These are phyloP conservation scores for Zosterops borbonicus DNA, from an alignment of 2,113 vertebrate genomes.

Conservation along the genomic window DNA sequence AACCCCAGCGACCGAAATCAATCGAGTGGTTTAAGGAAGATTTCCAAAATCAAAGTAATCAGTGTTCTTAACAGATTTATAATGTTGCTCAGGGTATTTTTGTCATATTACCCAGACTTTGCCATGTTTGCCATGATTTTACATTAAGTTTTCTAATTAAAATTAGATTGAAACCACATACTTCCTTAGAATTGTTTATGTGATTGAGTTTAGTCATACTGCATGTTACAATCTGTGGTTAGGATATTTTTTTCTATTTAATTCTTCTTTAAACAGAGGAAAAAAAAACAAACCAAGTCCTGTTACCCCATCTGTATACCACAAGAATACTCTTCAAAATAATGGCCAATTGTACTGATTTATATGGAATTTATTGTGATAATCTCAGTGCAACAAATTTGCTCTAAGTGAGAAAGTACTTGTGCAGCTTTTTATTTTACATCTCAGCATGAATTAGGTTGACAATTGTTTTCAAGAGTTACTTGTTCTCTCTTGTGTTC, in stretches of 20 bases:
- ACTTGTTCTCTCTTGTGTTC: background rate
- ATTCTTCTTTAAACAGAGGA: background rate
- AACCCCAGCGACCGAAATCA: constrained; percentile 41
- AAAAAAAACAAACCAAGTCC: background rate
- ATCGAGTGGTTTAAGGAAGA: constrained; percentile 34
- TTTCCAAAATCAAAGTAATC: constrained; percentile 48
- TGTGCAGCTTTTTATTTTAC: constrained; percentile 6
- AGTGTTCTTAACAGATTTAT: constrained; percentile 54
- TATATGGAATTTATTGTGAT: constrained; percentile 20
- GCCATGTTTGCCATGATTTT: constrained; percentile 46
- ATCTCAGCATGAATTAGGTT: background rate
- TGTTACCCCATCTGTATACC: background rate
- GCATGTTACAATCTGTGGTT: constrained; percentile 2
- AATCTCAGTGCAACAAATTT: background rate
- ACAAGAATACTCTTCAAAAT: constrained; percentile 39
- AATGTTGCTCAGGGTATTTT: constrained; percentile 52
- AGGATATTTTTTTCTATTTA: background rate
- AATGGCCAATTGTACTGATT: constrained; percentile 1
- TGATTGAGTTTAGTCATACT: constrained; percentile 26
- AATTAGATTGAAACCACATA: constrained; percentile 5
- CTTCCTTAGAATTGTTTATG: constrained; percentile 26
- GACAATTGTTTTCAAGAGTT: constrained; percentile 36
- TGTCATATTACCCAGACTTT: constrained; percentile 17
- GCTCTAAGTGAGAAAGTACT: background rate
- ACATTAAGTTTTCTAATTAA: constrained; percentile 44